These are phyloP conservation scores for Drosophila neotestacea DNA, from an alignment of 2,888 invertebrate species.

Conservation along the genomic window DNA sequence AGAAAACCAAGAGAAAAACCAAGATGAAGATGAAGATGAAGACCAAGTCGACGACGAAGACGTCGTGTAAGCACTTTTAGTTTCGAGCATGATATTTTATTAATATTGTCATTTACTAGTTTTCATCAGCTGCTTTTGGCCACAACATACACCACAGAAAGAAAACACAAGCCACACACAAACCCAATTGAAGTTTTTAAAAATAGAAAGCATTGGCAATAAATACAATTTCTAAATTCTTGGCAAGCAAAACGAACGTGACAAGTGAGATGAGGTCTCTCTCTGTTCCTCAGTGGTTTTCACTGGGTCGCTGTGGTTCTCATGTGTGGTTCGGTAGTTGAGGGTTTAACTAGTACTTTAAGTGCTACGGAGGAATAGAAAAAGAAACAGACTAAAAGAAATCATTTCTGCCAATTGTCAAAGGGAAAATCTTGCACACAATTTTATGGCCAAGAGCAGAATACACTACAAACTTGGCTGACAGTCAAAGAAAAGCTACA, in stretches of 20 bases:
- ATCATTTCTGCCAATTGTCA: constrained; percentile 57
- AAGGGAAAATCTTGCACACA: constrained; percentile 36
- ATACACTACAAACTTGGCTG: constrained; percentile 4
- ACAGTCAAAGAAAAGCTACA: constrained; percentile 17
- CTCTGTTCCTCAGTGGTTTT: constrained; percentile 1
- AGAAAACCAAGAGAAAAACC: neutral
- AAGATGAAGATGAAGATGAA: neutral
- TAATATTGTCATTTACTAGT: constrained; percentile 38
- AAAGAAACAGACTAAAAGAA: constrained; percentile 46
- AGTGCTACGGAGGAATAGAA: constrained; percentile 18
- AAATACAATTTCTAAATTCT: constrained; percentile 76
- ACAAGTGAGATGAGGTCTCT: constrained; percentile 54
- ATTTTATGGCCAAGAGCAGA: constrained; percentile 24
- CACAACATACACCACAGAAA: constrained; percentile 16
- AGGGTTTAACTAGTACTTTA: constrained; percentile 18
- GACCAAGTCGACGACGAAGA: neutral
- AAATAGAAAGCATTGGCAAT: constrained; percentile 75
- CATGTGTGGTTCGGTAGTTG: constrained; percentile 5
- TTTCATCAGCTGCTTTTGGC: constrained; percentile 18
- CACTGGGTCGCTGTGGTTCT: constrained; percentile 7
- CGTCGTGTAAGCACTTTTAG: constrained; percentile 59
- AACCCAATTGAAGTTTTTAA: constrained; percentile 44
- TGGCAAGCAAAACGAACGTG: constrained; percentile 65
- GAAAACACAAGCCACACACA: constrained; percentile 6
- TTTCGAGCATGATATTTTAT: constrained; percentile 65